Evolutionary conservation across 2,797 vertebrate genomes (phyloP), one percentile per base, ranked within the genome.

Genomic region (Staurois parvus): DNA sequence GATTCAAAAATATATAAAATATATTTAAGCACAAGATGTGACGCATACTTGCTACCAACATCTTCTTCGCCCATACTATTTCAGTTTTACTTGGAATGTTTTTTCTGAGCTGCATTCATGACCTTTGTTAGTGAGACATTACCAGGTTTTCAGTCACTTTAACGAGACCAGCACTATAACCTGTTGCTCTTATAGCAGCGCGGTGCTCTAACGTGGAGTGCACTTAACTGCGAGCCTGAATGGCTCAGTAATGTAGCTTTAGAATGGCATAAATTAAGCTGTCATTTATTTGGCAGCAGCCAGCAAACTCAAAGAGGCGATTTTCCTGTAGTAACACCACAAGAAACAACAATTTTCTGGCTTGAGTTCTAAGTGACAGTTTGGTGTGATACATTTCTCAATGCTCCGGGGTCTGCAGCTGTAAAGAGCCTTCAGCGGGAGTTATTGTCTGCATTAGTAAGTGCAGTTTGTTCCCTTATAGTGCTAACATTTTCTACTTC

Each of bases 281-380:
- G 95, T 96, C 95, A 95, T 95, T 94, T 95, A 93, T 95, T 95
- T 96, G 95, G 94, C 95, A 95, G 94, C 92, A 88, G 95, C 93
- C 92, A 95, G 94, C 93, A 88, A 95, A 93, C 91, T 93, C 93
- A 94, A 92, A 94, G 94, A 95, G 93, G 94, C 91, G 94, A 96
- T 96, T 95, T 95, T 95, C 93, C 94, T 95, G 94, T 95, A 95
- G 94, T 95, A 93, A 94, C 94, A 96, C 79, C 95, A 95, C 95
- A 94, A 94, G 94, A 95, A 95, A 94, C 92, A 94, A 93, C 92
- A 94, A 94, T 93, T 92, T 96, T 93, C 94, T 94, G 93, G 92
- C 94, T 94, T 91, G 91, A 83, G 88, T 81, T 90, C 92, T 93
- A 94, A 93, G 92, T 96, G 95, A 95, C 95, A 96, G 93, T 93